Conservation (phyloP, 2,113 vertebrate species). For the Trichechus manatus region DNA sequence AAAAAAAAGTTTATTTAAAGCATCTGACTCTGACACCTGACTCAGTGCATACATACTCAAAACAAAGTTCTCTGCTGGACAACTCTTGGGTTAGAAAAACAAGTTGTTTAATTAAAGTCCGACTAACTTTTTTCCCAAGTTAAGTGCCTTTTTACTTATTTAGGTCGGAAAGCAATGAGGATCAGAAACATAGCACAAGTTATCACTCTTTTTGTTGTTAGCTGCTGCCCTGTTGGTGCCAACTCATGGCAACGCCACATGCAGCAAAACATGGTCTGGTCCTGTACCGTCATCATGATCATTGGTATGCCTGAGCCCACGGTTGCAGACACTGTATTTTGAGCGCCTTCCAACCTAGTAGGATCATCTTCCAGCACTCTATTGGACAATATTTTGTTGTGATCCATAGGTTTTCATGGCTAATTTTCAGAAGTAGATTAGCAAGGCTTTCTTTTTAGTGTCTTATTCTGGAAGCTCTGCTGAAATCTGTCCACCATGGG, state of each 20-base stretch:
- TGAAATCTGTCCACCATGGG: not conserved
- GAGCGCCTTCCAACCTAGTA: not conserved
- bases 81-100: conserved; percentile 11
- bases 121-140: conserved; percentile 29
- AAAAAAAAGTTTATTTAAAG: not conserved
- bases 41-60: not conserved
- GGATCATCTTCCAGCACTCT: not conserved
- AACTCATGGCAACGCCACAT: not conserved
- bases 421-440: not conserved
- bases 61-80: not conserved
- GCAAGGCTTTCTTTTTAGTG: not conserved
- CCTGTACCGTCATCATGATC: too few relatives aligned
- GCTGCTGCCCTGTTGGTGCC: not conserved
- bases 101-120: conserved; percentile 1
- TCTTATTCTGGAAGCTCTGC: not conserved
- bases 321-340: not conserved
- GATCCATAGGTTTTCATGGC: not conserved
- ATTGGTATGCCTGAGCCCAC: not conserved
- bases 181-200: not conserved
- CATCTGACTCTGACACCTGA: not conserved
- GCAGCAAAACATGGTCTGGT: not conserved
- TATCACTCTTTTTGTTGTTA: not conserved
- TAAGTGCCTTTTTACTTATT: not conserved
- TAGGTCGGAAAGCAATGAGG: not conserved
- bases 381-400: not conserved